Evolutionary conservation across 1,140 invertebrate species (phyloP).

Genomic region (Aporrectodea caliginosa): DNA sequence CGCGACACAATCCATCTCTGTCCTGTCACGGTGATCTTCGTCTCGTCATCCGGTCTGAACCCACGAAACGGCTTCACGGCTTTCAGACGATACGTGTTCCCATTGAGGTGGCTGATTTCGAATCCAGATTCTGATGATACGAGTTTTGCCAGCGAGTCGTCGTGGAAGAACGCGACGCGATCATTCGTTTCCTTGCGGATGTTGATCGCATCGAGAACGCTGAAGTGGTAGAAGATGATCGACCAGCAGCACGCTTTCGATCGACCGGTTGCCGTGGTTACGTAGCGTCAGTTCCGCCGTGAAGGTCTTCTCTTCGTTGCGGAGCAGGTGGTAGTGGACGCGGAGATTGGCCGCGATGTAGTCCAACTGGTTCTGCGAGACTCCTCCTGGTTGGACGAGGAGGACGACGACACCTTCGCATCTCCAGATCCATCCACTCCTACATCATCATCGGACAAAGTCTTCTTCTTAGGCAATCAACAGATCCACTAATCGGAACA

Average conservation of each 20-base stretch:
- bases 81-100: not conserved
- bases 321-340: not conserved
- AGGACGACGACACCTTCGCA: too few species aligned
- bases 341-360: not conserved
- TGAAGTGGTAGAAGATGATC: not conserved
- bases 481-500: too few species aligned
- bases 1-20: not conserved
- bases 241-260: not conserved
- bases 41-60: not conserved
- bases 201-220: not conserved
- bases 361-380: not conserved
- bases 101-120: not conserved
- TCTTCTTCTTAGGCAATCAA: too few species aligned
- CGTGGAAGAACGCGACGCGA: not conserved
- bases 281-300: not conserved
- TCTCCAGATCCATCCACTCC: too few species aligned
- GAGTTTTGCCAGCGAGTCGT: not conserved
- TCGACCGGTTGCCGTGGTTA: not conserved
- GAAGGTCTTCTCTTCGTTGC: not conserved
- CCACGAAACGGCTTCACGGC: not conserved
- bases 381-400: too few species aligned
- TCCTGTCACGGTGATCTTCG: not conserved
- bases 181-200: not conserved
- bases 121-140: not conserved
- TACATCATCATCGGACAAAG: too few species aligned